These are phyloP conservation scores for Avahi laniger DNA, from an alignment of 2,797 vertebrate genomes.

Conservation along the genomic window DNA sequence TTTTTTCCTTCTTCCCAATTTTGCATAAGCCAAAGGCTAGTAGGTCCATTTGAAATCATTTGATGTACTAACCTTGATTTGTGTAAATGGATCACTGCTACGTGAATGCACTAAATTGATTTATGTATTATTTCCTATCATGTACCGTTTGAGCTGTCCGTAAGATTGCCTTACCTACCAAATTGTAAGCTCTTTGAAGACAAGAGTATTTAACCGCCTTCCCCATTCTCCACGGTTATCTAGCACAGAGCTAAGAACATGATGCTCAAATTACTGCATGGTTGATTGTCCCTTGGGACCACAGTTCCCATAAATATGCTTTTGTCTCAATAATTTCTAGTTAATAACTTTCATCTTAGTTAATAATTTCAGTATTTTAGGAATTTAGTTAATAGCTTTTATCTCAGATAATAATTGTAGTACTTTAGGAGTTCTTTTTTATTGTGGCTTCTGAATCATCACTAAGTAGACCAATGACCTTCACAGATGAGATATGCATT, in stretches of 20 bases:
- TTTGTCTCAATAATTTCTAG: slow-evolving; percentile 5
- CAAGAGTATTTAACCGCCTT: background rate
- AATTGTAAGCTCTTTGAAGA: background rate
- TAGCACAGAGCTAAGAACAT: background rate
- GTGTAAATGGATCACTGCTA: background rate
- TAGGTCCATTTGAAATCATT: background rate
- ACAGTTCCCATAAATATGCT: background rate
- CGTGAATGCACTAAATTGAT: background rate
- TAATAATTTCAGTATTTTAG: slow-evolving; percentile 16
- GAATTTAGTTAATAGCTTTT: background rate
- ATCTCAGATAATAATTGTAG: background rate
- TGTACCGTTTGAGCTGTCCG: background rate
- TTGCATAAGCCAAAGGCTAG: background rate
- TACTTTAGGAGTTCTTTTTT: background rate
- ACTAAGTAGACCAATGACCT: background rate
- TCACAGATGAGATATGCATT: background rate
- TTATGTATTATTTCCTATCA: background rate
- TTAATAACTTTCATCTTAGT: background rate
- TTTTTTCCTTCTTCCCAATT: background rate
- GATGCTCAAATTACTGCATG: background rate
- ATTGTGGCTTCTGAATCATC: slow-evolving; percentile 9
- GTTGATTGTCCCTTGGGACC: background rate
- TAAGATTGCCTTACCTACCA: background rate
- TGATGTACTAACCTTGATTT: background rate
- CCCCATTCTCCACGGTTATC: background rate